Evolutionary conservation across 2,888 invertebrate genomes (phyloP).

Genomic region (Drepana falcataria): DNA sequence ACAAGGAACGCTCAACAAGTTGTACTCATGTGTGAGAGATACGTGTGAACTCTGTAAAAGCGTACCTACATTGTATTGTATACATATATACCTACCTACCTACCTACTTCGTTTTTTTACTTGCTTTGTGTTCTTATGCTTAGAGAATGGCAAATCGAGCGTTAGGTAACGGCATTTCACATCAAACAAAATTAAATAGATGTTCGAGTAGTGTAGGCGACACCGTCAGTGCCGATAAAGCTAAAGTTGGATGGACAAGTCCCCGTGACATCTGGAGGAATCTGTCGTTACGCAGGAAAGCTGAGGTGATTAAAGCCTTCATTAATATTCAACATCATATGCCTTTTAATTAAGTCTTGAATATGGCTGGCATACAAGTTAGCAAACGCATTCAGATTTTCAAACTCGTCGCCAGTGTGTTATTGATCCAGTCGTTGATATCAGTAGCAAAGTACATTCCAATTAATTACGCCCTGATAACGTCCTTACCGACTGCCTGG

Average conservation of each 20-base stretch:
- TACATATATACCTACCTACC: slow-evolving; percentile 7
- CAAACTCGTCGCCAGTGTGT: slow-evolving; percentile 2
- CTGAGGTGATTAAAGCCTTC: slow-evolving; percentile 51
- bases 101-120: slow-evolving; percentile 18
- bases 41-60: slow-evolving; percentile 12
- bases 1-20: slow-evolving; percentile 33
- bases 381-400: slow-evolving; percentile 10
- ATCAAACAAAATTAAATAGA: slow-evolving; percentile 58
- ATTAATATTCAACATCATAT: slow-evolving; percentile 4
- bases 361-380: slow-evolving; percentile 8
- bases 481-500: too few relatives aligned
- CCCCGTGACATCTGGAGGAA: slow-evolving; percentile 74
- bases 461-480: neutral
- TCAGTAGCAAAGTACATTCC: slow-evolving; percentile 1
- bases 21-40: slow-evolving; percentile 6
- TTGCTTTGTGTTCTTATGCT: slow-evolving; percentile 31
- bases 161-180: slow-evolving; percentile 45
- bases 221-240: slow-evolving; percentile 51
- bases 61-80: neutral
- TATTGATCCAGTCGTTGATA: slow-evolving; percentile 1
- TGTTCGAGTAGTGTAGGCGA: slow-evolving; percentile 69
- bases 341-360: neutral
- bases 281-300: slow-evolving; percentile 66
- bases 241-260: slow-evolving; percentile 71
- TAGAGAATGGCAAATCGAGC: slow-evolving; percentile 61